A percentile compares a stretch with the other conserved stretches of the same genome.
Evolutionary conservation across 2,113 vertebrate species (phyloP).

Genomic region (Sigmodon hispidus): DNA sequence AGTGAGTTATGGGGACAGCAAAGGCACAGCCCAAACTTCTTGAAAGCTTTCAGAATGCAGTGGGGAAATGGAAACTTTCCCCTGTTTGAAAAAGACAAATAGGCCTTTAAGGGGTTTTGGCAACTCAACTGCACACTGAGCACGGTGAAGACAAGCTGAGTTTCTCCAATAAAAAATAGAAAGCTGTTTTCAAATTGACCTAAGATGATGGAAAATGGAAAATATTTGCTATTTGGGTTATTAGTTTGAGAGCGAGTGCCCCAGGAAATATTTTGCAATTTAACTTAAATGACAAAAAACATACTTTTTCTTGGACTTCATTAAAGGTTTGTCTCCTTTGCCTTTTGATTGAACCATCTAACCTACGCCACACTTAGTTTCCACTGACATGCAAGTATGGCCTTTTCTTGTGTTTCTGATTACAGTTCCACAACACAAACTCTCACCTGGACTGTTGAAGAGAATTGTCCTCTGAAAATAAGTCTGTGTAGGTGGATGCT

Average conservation of each 20-base stretch:
- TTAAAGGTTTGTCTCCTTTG: conserved; percentile 54
- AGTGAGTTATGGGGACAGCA: conserved; percentile 50
- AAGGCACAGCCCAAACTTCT: conserved; percentile 45
- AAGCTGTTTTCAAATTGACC: conserved; percentile 66
- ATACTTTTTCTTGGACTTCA: conserved; percentile 68
- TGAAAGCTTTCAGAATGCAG: conserved; percentile 60
- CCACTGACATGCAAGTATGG: neutral
- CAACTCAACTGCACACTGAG: conserved; percentile 36
- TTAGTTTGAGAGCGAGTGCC: conserved; percentile 72
- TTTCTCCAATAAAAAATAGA: conserved; percentile 69
- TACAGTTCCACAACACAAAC: neutral
- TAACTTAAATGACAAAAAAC: conserved; percentile 69
- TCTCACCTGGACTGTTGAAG: neutral
- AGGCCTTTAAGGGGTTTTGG: conserved; percentile 60
- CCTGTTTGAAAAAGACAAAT: conserved; percentile 66
- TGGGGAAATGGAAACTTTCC: conserved; percentile 64
- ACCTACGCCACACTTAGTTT: neutral
- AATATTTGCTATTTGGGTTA: conserved; percentile 72
- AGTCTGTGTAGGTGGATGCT: neutral
- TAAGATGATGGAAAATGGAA: conserved; percentile 74
- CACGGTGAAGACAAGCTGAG: conserved; percentile 47
- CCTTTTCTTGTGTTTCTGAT: neutral
- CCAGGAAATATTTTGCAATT: conserved; percentile 72
- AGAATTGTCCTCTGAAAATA: neutral
- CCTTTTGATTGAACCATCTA: conserved; percentile 24